Evolutionary conservation across 2,797 vertebrate genomes (phyloP), one percentile per base, ranked within the genome.

Genomic region (Liasis olivaceus): DNA sequence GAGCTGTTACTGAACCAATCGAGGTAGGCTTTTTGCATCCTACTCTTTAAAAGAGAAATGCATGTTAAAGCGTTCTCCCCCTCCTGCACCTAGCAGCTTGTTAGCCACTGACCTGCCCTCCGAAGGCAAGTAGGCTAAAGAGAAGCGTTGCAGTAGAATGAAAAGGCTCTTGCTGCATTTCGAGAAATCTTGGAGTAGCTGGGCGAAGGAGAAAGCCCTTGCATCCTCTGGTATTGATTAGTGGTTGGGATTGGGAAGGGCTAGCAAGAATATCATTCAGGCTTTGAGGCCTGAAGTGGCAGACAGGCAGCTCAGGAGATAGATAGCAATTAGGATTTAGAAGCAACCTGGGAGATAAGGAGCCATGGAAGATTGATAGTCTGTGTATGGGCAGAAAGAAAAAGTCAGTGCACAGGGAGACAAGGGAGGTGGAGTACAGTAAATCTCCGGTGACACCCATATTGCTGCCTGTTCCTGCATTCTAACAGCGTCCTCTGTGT

Each of bases 291-390:
- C 94, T 97, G 96, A 95, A 96, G 95, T 95, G 94, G 96, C 96
- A 96, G 91, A 47, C 87, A 89, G 96, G 87, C 94, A 95, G 96
- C 91, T 95, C n/a, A 62, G 95, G 93, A 95, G 95, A 96, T 95
- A 95, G 96, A 97, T 95, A 94, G 95, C 96, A 96, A 95, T 96
- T 96, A 96, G 97, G 95, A 95, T 96, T 96, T 95, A 91, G 97
- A 96, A 96, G 94, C 96, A 96, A 94, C 90, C 95, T 89, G 95
- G 93, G 95, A 96, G 96, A 97, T 97, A 97, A 97, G 96, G 94
- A 96, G 96, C 95, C 96, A 93, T 95, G 5, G 94, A 96, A 96
- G 95, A 97, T 97, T 97, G 97, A 97, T 95, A 94, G 96, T 89
- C 93, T 96, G 95, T 97, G n/a, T 97, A 96, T 95, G 95, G 94